Evolutionary conservation across 2,113 vertebrate genomes (phyloP).

Genomic region (Mustela lutreola): DNA sequence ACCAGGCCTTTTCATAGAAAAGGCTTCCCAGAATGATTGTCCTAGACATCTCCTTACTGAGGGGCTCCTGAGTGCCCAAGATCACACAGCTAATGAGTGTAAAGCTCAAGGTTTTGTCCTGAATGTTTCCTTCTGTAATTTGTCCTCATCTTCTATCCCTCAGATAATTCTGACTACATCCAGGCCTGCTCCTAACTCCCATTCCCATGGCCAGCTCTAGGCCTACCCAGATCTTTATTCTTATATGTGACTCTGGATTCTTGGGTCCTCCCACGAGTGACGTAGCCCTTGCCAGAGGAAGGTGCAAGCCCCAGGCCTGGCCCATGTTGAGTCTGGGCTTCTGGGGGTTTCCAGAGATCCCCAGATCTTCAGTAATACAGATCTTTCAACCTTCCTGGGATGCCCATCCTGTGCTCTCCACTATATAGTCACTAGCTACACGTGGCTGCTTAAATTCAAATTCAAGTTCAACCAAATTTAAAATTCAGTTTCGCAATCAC

Average conservation of each 20-base stretch:
- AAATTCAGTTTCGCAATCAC: not conserved
- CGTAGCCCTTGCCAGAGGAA: not conserved
- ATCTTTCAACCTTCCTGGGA: not conserved
- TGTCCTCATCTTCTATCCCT: not conserved
- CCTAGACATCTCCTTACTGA: not conserved
- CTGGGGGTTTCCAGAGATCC: not conserved
- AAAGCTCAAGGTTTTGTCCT: not conserved
- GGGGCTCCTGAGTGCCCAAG: not conserved
- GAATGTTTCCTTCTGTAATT: not conserved
- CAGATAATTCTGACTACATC: not conserved
- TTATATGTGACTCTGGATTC: not conserved
- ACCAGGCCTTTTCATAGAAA: not conserved
- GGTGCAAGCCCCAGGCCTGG: not conserved
- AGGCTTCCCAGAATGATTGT: not conserved
- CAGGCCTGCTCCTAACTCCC: not conserved
- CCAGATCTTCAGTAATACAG: not conserved
- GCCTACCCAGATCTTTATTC: not conserved
- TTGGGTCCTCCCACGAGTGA: not conserved
- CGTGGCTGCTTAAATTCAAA: not conserved
- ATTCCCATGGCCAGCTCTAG: not conserved
- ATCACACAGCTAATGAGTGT: not conserved
- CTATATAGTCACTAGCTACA: not conserved
- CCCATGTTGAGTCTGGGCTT: too few species aligned
- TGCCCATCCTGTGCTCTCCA: not conserved
- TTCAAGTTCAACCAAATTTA: not conserved